Percentiles rank a stretch among this genome's conserved stretches.
phyloP scores from a whole-genome alignment of 2,797 vertebrate species.

The Linurgus olivaceus region DNA sequence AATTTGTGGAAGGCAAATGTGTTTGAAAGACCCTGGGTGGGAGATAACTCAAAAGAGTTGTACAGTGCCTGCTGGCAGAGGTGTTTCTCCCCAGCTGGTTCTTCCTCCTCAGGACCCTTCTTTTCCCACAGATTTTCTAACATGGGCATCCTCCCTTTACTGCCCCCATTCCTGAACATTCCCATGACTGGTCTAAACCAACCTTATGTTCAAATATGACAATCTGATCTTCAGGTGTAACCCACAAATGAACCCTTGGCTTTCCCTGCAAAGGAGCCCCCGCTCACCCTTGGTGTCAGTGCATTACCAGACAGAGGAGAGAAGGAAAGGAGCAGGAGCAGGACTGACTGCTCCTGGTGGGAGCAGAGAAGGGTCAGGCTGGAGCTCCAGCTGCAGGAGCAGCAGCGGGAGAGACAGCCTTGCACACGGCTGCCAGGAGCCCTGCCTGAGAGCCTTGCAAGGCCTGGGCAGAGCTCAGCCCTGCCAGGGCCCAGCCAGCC shows the following conservation, averaged over 20 bases:
- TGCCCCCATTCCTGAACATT: background rate
- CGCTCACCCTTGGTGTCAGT: accelerated
- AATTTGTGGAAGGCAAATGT: background rate
- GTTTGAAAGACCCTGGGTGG: background rate
- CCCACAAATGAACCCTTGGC: background rate
- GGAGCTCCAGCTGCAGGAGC: background rate
- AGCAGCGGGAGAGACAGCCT: background rate
- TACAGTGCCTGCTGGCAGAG: background rate
- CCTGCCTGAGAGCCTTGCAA: accelerated
- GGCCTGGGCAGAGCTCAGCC: background rate
- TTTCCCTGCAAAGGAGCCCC: background rate
- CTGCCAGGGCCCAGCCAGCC: background rate
- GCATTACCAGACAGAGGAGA: accelerated
- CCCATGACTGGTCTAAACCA: background rate
- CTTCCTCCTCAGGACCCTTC: background rate
- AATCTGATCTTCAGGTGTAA: background rate
- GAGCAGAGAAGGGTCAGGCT: background rate
- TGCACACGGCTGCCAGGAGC: accelerated
- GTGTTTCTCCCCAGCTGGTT: background rate
- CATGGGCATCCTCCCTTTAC: background rate
- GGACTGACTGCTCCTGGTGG: background rate
- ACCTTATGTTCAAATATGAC: background rate
- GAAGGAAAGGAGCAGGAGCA: background rate
- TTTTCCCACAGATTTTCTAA: background rate
- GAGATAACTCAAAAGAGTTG: background rate